Evolutionary conservation across 2,888 invertebrate species (phyloP).

Genomic region (Cheilosia vulpina): DNA sequence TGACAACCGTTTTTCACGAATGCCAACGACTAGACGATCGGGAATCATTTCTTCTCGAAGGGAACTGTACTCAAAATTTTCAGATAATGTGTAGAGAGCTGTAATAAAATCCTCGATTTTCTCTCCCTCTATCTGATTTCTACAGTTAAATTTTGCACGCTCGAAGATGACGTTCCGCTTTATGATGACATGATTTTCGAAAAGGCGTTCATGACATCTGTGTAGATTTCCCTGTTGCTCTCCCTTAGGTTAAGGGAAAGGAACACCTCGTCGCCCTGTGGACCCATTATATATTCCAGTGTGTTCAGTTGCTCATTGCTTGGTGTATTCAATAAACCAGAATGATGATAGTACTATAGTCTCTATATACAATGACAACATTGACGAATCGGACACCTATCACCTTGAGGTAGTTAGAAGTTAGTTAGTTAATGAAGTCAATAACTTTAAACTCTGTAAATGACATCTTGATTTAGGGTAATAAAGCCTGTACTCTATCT

Average conservation of each 20-base stretch:
- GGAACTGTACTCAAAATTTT: constrained; percentile 33
- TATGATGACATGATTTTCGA: constrained; percentile 44
- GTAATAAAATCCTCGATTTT: constrained; percentile 57
- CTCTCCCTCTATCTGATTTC: constrained; percentile 45
- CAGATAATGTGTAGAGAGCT: constrained; percentile 35
- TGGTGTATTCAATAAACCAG: too few species aligned
- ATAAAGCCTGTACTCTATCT: too few species aligned
- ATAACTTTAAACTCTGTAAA: too few species aligned
- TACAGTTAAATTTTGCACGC: constrained; percentile 47
- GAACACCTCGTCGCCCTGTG: constrained; percentile 3
- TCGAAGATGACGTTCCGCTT: constrained; percentile 46
- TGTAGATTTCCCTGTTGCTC: constrained; percentile 13
- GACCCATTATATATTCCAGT: background rate
- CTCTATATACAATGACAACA: too few species aligned
- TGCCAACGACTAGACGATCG: constrained; percentile 47
- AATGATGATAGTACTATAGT: too few species aligned
- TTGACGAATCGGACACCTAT: too few species aligned
- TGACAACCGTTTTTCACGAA: constrained; percentile 28
- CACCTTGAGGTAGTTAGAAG: too few species aligned
- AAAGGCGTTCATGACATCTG: constrained; percentile 1
- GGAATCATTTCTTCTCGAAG: constrained; percentile 46
- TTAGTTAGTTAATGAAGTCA: too few species aligned
- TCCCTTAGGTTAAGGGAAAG: constrained; percentile 8
- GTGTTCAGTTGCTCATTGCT: too few species aligned
- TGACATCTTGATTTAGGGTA: too few species aligned